Evolutionary conservation across 1,140 invertebrate species (phyloP).

Genomic region (Neomicropteryx cornuta): DNA sequence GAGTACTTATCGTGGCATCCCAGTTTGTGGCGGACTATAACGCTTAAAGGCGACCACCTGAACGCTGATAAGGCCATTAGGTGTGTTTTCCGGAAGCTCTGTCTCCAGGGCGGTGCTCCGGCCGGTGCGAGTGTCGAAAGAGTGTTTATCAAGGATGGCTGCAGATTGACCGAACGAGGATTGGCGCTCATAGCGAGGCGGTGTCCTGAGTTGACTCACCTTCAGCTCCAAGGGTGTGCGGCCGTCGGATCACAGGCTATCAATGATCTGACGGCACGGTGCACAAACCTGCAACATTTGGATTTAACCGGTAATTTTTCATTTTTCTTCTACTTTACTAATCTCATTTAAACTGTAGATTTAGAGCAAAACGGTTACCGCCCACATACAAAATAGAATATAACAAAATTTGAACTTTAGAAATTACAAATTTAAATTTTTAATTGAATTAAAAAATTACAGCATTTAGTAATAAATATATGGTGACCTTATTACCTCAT

Average conservation of each 20-base stretch:
- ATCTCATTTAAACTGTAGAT: too few relatives aligned
- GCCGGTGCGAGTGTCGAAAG: constrained; percentile 49
- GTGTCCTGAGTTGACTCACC: constrained; percentile 60
- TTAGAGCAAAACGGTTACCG: too few relatives aligned
- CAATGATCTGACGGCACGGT: constrained; percentile 51
- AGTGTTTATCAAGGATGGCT: constrained; percentile 60
- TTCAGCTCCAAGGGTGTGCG: constrained; percentile 58
- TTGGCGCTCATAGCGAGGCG: constrained; percentile 53
- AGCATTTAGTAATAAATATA: too few relatives aligned
- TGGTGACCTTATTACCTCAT: too few relatives aligned
- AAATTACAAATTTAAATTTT: too few relatives aligned
- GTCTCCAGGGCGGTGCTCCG: constrained; percentile 43
- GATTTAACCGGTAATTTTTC: constrained; percentile 55
- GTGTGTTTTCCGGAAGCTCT: constrained; percentile 47
- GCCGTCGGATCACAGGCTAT: constrained; percentile 45
- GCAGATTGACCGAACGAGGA: constrained; percentile 63
- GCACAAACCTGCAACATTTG: constrained; percentile 59
- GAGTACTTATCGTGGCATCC: constrained; percentile 72
- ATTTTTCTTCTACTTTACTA: constrained; percentile 7
- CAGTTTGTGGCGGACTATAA: constrained; percentile 60
- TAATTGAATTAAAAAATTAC: too few relatives aligned
- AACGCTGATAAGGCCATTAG: constrained; percentile 59
- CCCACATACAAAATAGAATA: too few relatives aligned
- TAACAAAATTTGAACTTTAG: too few relatives aligned
- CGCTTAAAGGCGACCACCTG: constrained; percentile 48